Evolutionary conservation across 2,113 vertebrate species (phyloP).

Genomic region (Sebastes fasciatus): DNA sequence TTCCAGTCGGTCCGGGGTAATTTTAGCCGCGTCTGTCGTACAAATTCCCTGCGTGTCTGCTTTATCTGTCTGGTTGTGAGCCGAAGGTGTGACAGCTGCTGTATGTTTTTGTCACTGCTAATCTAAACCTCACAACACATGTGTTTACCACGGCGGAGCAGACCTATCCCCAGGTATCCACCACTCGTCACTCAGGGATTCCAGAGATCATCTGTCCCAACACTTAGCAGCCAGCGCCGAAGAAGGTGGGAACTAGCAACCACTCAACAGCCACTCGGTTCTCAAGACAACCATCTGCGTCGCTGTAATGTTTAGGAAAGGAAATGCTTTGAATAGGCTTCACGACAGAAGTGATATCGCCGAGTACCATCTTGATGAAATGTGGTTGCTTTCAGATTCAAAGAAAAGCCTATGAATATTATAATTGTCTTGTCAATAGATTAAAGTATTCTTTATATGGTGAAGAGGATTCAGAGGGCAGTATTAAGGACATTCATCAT

Average conservation of each 20-base stretch:
- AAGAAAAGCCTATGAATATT: slow-evolving; percentile 27
- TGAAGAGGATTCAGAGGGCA: slow-evolving; percentile 27
- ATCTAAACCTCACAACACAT: slow-evolving; percentile 54
- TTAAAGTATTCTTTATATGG: slow-evolving; percentile 15
- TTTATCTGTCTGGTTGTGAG: slow-evolving; percentile 41
- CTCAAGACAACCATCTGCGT: slow-evolving; percentile 29
- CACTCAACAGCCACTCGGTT: slow-evolving; percentile 31
- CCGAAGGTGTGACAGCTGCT: slow-evolving; percentile 60
- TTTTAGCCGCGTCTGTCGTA: slow-evolving; percentile 8
- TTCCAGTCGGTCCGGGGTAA: slow-evolving; percentile 17
- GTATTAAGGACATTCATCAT: slow-evolving; percentile 4
- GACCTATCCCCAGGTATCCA: slow-evolving; percentile 69
- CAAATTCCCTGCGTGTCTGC: slow-evolving; percentile 33
- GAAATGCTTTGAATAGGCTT: slow-evolving; percentile 46
- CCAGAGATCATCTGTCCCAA: slow-evolving; percentile 56
- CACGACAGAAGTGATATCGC: slow-evolving; percentile 12
- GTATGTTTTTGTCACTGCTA: slow-evolving; percentile 65
- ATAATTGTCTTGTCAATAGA: slow-evolving; percentile 7
- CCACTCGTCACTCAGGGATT: slow-evolving; percentile 69
- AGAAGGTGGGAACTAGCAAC: slow-evolving; percentile 54
- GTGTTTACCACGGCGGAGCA: slow-evolving; percentile 67
- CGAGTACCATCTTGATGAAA: slow-evolving; percentile 19
- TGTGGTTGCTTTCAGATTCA: slow-evolving; percentile 14
- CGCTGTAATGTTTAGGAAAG: slow-evolving; percentile 24
- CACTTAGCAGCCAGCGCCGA: slow-evolving; percentile 44